Evolutionary conservation across 2,888 invertebrate genomes (phyloP), one percentile per base, ranked within the genome.

Genomic region (Hymenopus coronatus): DNA sequence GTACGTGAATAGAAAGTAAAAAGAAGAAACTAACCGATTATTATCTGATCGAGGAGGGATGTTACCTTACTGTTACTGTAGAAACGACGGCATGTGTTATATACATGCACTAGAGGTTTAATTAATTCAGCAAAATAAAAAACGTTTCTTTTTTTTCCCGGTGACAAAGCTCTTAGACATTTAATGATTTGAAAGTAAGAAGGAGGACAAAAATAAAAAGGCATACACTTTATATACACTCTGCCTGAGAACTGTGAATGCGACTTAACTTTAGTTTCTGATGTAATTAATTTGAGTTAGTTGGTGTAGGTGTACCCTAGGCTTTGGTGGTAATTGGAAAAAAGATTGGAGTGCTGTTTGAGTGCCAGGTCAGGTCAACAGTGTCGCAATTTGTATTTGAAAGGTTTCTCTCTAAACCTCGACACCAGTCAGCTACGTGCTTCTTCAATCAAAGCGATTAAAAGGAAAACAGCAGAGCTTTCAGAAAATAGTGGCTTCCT

Each of bases 301-400:
- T 70, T 70, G 8, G 54, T 28, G 82, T 87, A 82, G 87, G 87
- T 87, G 87, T 86, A 86, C 87, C 81, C 12, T 28, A 82, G 87
- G 87, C 81, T 87, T 87, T 87, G 30, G n/a, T 33, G 28, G 28
- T 87, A 87, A 87, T 87, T 87, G 81, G 40, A 87, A 86, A 86
- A 87, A 87, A 82, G 30, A 27, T 33, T 25, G 30, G 28, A 28
- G 87, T 28, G 30, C 25, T 86, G 81, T 81, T 70, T 70, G 54
- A 70, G 54, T 70, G 54, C 54, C 54, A 70, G 54, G 54, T 70
- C 54, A 25, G 54, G 87, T 87, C 87, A 87, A 87, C 87, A 87
- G 82, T 82, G 82, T 12, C 28, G 82, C 82, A 87, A 87, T 87
- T 87, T 87, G 85, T 33, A 82, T 33, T 82, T 87, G 87, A 82